These are phyloP conservation scores for Sesia bembeciformis DNA, from an alignment of 2,888 invertebrate genomes.

Conservation along the genomic window DNA sequence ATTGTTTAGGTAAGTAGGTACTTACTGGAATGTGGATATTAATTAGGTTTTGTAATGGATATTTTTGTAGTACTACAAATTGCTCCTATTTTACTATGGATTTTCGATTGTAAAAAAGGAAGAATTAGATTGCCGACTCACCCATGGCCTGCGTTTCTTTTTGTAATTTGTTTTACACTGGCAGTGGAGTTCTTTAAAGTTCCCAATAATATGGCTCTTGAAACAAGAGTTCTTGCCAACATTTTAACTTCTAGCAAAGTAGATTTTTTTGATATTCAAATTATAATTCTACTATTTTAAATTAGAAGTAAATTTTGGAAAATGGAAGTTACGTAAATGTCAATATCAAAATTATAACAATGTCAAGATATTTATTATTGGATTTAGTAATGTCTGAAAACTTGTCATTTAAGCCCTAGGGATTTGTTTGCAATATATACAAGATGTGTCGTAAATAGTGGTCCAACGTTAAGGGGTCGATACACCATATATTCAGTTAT, in stretches of 20 bases:
- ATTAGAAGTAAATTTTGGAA: neutral
- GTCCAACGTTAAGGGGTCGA: no score
- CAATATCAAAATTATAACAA: neutral
- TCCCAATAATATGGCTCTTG: slow-evolving; percentile 39
- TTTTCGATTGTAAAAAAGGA: neutral
- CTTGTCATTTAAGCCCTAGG: no score
- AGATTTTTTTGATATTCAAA: neutral
- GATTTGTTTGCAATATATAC: no score
- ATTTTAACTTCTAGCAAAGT: slow-evolving; percentile 21
- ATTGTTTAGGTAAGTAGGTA: neutral
- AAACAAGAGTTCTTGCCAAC: slow-evolving; percentile 39
- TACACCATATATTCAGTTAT: no score
- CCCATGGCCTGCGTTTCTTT: slow-evolving; percentile 58
- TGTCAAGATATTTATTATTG: no score
- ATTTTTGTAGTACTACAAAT: neutral
- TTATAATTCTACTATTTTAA: neutral
- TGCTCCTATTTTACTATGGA: neutral
- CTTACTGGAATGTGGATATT: neutral
- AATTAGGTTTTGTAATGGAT: neutral
- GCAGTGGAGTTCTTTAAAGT: slow-evolving; percentile 36
- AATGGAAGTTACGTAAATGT: neutral
- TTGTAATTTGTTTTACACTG: slow-evolving; percentile 37
- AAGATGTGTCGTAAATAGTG: no score
- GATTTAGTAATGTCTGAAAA: no score
- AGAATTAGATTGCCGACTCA: slow-evolving; percentile 19